Conservation (phyloP, 2,888 invertebrate species). For the Mesochorus sp. region DNA sequence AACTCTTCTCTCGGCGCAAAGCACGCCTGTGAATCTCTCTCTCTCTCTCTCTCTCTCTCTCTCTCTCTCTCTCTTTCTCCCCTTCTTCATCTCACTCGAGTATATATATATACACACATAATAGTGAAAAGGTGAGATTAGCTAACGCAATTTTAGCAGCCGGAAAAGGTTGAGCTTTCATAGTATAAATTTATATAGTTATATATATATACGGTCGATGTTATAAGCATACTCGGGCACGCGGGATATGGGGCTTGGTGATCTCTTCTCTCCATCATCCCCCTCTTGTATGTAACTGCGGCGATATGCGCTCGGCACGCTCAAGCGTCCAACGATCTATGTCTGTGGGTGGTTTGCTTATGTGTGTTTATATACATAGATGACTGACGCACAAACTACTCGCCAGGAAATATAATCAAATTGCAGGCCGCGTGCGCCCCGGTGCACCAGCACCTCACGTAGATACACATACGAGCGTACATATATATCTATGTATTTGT, state of each 20-base stretch:
- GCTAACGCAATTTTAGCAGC: slow-evolving; percentile 72
- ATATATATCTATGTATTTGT: neutral
- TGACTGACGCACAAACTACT: slow-evolving; percentile 55
- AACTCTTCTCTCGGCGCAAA: slow-evolving; percentile 65
- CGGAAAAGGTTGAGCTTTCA: slow-evolving; percentile 34
- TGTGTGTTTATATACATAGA: neutral
- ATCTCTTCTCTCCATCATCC: slow-evolving; percentile 35
- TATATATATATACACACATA: neutral
- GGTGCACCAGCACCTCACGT: slow-evolving; percentile 13
- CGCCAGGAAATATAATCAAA: slow-evolving; percentile 62
- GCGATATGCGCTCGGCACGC: slow-evolving; percentile 34
- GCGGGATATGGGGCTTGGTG: slow-evolving; percentile 28
- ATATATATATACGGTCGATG: slow-evolving; percentile 4
- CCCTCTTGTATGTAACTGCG: slow-evolving; percentile 29
- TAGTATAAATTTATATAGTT: neutral
- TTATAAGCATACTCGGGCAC: slow-evolving; percentile 5
- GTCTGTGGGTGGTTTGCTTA: slow-evolving; percentile 3
- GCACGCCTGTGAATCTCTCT: slow-evolving; percentile 17
- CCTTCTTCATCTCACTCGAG: neutral
- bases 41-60: too few species aligned
- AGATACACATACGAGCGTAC: neutral
- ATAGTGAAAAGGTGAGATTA: slow-evolving; percentile 67
- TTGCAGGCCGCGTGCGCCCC: slow-evolving; percentile 22
- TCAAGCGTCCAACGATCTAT: slow-evolving; percentile 35
- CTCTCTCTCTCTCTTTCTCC: slow-evolving; percentile 8